Base-by-base conservation (phyloP, 1,140 invertebrate species). In the Eriosoma lanigerum region DNA sequence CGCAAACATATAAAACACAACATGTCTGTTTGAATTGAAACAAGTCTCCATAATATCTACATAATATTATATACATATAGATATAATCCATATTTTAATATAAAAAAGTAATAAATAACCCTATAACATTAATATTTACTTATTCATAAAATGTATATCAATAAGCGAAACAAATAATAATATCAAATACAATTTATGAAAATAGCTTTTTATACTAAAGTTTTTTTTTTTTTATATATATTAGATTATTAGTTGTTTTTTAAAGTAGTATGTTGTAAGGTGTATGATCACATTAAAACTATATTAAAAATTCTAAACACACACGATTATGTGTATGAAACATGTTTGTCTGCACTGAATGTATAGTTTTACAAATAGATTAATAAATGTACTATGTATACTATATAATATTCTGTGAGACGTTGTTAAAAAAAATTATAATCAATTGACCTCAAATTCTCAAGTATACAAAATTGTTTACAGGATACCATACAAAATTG, bases 151-250 rank as follows among this genome's bases (percentile, higher is more conserved):
- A 72, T 48, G n/a, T 21, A 52, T 19, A 50, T 50, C 3, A 15
- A 44, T 19, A n/a, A 72, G 68, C 68, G 9, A 52, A 72, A 72
- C 68, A 70, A 50, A 50, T 29, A 26, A 10, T 29, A 72, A 52
- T 68, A 64, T 38, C 17, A 60, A 60, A 44, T 48, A 46, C 44
- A 68, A 68, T 21, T 8, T 1, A 9, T 38, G n/a, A 38, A 38
- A 38, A 38, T 8, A 38, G 32, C 32, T 38, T 38, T 38, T 38
- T 38, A 38, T 38, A 38, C n/a, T 38, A 38, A 8, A 4, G 8
- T 38, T 38, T 38, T 38, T 38, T 38, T 38, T 38, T 38, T 38
- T 38, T 38, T 38, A 4, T 38, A 4, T 8, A 38, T 38, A 4
- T 38, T 4, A 38, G 3, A 38, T 4, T 8, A 38, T 38, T 38